Percentiles rank a stretch among this genome's conserved stretches.
phyloP scores from a whole-genome alignment of 2,797 vertebrate species.

The Sebastiscus albofasciatus region DNA sequence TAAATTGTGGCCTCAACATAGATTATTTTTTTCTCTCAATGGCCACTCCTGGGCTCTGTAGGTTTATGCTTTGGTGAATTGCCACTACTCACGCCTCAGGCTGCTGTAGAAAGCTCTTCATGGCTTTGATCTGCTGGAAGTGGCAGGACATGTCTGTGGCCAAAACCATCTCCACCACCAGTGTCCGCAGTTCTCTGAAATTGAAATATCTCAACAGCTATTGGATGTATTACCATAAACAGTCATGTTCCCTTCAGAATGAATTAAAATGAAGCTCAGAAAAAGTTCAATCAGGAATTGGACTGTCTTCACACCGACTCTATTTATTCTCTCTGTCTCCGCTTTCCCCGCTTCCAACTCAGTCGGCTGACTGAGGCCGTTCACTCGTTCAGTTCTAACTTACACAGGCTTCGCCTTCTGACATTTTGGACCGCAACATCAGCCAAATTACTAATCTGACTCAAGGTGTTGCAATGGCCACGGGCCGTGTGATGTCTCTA shows the following conservation, averaged over 20 bases:
- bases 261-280: not conserved
- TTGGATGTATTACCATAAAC: not conserved
- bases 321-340: too few relatives aligned
- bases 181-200: constrained; percentile 89
- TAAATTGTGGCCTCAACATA: too few relatives aligned
- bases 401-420: too few relatives aligned
- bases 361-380: too few relatives aligned
- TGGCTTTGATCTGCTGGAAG: constrained; percentile 97
- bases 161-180: constrained; percentile 98
- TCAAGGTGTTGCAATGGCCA: too few relatives aligned
- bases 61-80: not conserved
- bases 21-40: too few relatives aligned
- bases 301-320: not conserved
- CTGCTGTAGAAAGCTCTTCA: constrained; percentile 94
- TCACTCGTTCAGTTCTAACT: not conserved
- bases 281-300: not conserved
- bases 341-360: not conserved
- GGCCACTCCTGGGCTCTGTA: too few relatives aligned
- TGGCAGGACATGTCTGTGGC: constrained; percentile 99
- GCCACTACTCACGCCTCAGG: constrained; percentile 90
- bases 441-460: too few relatives aligned
- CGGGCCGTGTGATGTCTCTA: too few relatives aligned
- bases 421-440: too few relatives aligned
- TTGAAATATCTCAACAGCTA: not conserved
- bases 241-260: not conserved